Evolutionary conservation across 2,113 vertebrate species (phyloP), one percentile per base, ranked within the genome.

Genomic region (Paradoxurus hermaphroditus): DNA sequence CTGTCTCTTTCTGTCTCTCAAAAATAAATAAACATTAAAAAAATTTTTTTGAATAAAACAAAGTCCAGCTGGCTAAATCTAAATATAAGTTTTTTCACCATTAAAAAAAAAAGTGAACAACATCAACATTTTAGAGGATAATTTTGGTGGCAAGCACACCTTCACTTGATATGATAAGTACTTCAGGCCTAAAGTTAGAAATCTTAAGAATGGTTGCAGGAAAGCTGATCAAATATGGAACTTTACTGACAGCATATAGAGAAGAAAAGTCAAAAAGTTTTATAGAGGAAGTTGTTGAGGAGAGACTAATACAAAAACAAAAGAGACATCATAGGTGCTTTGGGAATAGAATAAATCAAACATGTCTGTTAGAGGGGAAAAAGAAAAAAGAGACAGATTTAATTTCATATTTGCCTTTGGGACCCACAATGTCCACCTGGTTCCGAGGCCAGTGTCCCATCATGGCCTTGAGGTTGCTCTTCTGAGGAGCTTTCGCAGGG

Each of bases 361-460:
- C 23, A 19, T 19, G 8, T 65, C 3, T 65, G 44, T 41, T 3
- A 31, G 1, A 6, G 8, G 14, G 16, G 2, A 21, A 23, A 49
- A 44, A 46, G 4, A 63, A 21, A 23, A 49, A 44, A 46, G 4
- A 63, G 12, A 3, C 9, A 72, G 4, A 70, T 72, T 63, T 11
- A 10, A 92, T 27, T 49, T 51, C n/a, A 41, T 4, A 19, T 77
- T 85, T 27, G 13, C 14, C 27, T 96, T 27, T 44, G 19, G 10
- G 16, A 15, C 1, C 14, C 4, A 14, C 15, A n/a, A 4, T 41
- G 5, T 67, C 5, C 1, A 10, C 13, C 18, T 49, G 34, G 21
- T 56, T 39, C 46, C 49, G 13, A 73, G 34, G 23, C 15, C 11
- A 44, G 36, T 27, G 51, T 9, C 75, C 23, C n/a, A 51, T 56